Evolutionary conservation across 1,140 invertebrate genomes (phyloP), one percentile per base, ranked within the genome.

Genomic region (Platyura marginata): DNA sequence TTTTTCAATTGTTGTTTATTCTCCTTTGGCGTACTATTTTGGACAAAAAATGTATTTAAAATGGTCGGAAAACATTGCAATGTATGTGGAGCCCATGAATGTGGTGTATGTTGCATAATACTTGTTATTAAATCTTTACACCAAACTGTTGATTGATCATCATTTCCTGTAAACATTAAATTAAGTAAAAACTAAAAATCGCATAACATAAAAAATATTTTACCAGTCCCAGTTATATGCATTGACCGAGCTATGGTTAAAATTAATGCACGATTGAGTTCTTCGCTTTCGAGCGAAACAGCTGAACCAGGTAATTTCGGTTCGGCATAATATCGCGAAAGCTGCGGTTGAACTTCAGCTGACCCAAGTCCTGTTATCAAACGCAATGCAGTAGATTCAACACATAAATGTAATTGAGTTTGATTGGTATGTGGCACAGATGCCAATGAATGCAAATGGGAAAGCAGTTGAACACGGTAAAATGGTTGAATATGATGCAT

Each of bases 401-500:
- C 87, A 60, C 91, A 94, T 32, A 94, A 64, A 66, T 94, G 88
- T 5, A 96, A 65, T 57, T 97, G 93, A 19, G 86, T 92, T 57
- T 93, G 89, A 64, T 94, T 94, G 2, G 88, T 89, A 59, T 93
- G 89, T 13, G 86, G 82, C 10, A 90, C 82, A 8, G 83, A 79
- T 8, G 87, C 83, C 21, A 95, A 66, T 25, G 79, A 86, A 54
- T 94, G 83, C 19, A 95, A 71, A 61, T 93, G 81, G 13, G 84
- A 86, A 2, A 96, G 62, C 5, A 96, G 67, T 55, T 94, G 90
- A 0, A 95, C 81, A 40, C 90, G 70, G 58, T 95, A 96, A 61
- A 94, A 88, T 0, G 90, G 86, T 50, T 93, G 90, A 49, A 94
- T 92, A 60, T 96, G 92, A 61, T 95, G 90, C 64, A 96, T 79